Conservation (phyloP, 2,888 invertebrate genomes). For the Xylocampa areola region DNA sequence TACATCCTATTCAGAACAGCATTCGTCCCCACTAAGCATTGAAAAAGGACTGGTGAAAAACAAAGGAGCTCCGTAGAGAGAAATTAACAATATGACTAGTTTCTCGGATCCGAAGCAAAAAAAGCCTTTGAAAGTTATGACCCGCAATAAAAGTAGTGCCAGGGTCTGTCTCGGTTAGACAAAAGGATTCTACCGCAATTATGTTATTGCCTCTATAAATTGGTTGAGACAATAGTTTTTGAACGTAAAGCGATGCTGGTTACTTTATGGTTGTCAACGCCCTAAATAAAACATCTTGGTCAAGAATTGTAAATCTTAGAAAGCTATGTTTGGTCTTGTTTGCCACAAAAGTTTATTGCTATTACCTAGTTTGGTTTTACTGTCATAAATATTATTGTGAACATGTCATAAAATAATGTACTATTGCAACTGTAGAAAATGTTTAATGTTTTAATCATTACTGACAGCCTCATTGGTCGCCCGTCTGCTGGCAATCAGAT, state of each 20-base stretch:
- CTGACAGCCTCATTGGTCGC: too few relatives aligned
- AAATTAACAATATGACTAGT: constrained; percentile 74
- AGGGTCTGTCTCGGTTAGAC: constrained; percentile 66
- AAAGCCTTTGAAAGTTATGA: constrained; percentile 72
- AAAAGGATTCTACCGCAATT: constrained; percentile 82
- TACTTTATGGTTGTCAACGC: constrained; percentile 79
- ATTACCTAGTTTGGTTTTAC: constrained; percentile 27
- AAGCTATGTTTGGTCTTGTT: constrained; percentile 62
- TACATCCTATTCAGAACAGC: constrained; percentile 65
- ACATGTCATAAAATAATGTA: neutral
- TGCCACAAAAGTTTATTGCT: constrained; percentile 49
- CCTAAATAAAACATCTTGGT: constrained; percentile 73
- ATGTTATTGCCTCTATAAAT: constrained; percentile 81
- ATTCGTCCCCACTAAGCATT: constrained; percentile 35
- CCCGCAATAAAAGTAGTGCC: constrained; percentile 75
- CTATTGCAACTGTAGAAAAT: neutral
- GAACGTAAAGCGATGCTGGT: constrained; percentile 65
- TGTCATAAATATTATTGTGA: constrained; percentile 23
- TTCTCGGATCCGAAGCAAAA: constrained; percentile 69
- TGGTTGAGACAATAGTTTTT: constrained; percentile 74
- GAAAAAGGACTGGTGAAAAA: constrained; percentile 65
- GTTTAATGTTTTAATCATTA: neutral
- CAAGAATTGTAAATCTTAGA: constrained; percentile 68
- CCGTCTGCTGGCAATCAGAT: too few relatives aligned
- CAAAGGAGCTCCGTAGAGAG: constrained; percentile 64